Percentiles rank a stretch among this genome's conserved stretches.
These are phyloP conservation scores for Sebastiscus albofasciatus DNA, from an alignment of 2,797 vertebrate species.

Conservation along the genomic window DNA sequence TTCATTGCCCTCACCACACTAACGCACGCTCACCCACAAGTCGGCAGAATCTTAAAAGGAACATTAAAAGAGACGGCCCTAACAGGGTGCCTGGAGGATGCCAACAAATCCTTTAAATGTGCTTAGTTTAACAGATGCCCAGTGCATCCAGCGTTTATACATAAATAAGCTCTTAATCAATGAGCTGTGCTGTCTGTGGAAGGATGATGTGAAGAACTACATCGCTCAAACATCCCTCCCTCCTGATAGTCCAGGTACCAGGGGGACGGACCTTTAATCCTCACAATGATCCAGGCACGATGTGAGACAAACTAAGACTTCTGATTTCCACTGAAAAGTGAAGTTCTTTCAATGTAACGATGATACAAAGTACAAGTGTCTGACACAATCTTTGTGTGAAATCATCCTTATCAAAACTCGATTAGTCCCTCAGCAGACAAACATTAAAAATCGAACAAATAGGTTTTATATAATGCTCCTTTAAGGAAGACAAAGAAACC, in stretches of 20 bases:
- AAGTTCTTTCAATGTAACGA: neutral
- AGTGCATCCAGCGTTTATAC: conserved; percentile 13
- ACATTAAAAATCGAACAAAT: neutral
- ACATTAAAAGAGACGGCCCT: conserved; percentile 41
- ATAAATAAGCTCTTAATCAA: conserved; percentile 35
- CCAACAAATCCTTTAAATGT: conserved; percentile 55
- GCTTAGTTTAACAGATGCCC: conserved; percentile 45
- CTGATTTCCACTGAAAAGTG: neutral
- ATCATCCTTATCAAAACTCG: neutral
- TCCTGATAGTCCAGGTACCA: neutral
- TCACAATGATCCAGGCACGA: neutral
- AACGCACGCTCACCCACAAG: conserved; percentile 17
- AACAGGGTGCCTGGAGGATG: conserved; percentile 33
- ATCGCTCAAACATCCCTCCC: neutral
- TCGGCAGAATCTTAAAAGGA: conserved; percentile 38
- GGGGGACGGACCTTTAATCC: neutral
- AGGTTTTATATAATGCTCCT: neutral
- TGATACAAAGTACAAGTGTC: neutral
- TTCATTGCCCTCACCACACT: conserved; percentile 4
- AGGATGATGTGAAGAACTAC: neutral
- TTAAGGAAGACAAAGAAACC: neutral
- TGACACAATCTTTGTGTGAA: neutral
- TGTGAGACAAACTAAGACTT: neutral
- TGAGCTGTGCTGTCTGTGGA: neutral
- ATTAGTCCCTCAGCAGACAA: neutral